Conservation (phyloP, 1,140 invertebrate species). For the Galendromus occidentalis region DNA sequence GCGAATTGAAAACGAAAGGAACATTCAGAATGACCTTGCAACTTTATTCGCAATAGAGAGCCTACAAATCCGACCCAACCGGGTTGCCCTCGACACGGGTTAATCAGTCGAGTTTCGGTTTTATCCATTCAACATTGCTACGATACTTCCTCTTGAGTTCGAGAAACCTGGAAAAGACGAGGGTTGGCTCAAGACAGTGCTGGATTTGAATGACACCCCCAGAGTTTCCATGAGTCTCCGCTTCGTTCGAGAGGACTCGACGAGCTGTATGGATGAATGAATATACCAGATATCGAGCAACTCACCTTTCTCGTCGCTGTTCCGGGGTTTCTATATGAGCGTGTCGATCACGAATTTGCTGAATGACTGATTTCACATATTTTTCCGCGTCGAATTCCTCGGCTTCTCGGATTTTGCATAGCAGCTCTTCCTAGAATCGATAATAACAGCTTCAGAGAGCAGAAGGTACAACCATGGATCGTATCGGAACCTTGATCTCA, state of each 20-base stretch:
- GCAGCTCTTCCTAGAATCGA: not conserved
- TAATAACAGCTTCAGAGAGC: too few relatives aligned
- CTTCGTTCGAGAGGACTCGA: too few relatives aligned
- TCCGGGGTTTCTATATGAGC: not conserved
- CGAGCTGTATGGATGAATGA: too few relatives aligned
- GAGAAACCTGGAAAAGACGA: not conserved
- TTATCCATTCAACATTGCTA: not conserved
- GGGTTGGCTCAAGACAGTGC: too few relatives aligned
- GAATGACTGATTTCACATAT: not conserved
- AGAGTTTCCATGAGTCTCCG: too few relatives aligned
- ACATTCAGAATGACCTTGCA: not conserved
- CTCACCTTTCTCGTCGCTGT: not conserved
- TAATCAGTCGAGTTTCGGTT: not conserved
- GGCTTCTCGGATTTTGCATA: not conserved
- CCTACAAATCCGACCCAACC: not conserved
- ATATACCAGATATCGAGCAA: too few relatives aligned
- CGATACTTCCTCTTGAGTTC: not conserved
- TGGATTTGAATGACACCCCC: too few relatives aligned
- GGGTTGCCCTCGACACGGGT: too few relatives aligned
- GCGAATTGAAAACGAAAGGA: not conserved
- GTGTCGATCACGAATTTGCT: not conserved
- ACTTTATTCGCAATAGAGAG: not conserved
- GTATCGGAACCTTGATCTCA: too few relatives aligned
- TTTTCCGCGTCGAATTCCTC: not conserved
- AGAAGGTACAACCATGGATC: too few relatives aligned